A percentile compares a stretch with the other conserved stretches of the same genome.
These are phyloP conservation scores for Nycticorax nycticorax DNA, from an alignment of 2,113 vertebrate species.

Conservation along the genomic window DNA sequence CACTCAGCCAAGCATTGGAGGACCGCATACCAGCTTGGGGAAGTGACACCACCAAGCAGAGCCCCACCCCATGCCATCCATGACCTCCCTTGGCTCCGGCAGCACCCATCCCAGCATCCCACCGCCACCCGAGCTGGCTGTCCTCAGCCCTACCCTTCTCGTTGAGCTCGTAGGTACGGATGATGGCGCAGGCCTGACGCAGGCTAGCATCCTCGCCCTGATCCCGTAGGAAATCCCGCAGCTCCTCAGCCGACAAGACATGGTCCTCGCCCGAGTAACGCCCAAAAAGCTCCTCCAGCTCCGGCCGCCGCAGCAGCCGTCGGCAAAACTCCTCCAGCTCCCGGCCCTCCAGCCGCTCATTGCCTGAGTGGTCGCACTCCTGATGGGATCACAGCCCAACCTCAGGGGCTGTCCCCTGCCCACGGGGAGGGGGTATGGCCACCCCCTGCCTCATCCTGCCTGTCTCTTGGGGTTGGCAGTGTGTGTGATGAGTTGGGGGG, in stretches of 20 bases:
- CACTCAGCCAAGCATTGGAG: not conserved
- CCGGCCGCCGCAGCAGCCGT: slow-evolving; percentile 86
- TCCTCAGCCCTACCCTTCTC: slow-evolving; percentile 81
- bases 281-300: slow-evolving; percentile 88
- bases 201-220: slow-evolving; percentile 87
- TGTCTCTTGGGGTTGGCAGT: not conserved
- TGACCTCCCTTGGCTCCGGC: rapidly evolving
- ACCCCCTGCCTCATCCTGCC: not conserved
- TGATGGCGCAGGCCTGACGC: slow-evolving; percentile 77
- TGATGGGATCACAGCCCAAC: not conserved
- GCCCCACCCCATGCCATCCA: not conserved
- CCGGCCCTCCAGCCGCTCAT: slow-evolving; percentile 83
- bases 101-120: rapidly evolving
- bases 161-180: slow-evolving; percentile 86
- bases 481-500: not conserved
- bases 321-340: slow-evolving; percentile 94
- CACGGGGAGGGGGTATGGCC: rapidly evolving
- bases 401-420: not conserved
- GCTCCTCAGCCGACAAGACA: slow-evolving; percentile 83
- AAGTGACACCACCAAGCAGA: not conserved
- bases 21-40: rapidly evolving
- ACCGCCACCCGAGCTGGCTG: not conserved
- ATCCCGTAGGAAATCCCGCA: slow-evolving; percentile 89
- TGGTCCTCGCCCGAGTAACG: slow-evolving; percentile 86
- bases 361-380: slow-evolving; percentile 87